Evolutionary conservation across 1,140 invertebrate genomes (phyloP), one percentile per base, ranked within the genome.

Genomic region (Piezodorus guildinii): DNA sequence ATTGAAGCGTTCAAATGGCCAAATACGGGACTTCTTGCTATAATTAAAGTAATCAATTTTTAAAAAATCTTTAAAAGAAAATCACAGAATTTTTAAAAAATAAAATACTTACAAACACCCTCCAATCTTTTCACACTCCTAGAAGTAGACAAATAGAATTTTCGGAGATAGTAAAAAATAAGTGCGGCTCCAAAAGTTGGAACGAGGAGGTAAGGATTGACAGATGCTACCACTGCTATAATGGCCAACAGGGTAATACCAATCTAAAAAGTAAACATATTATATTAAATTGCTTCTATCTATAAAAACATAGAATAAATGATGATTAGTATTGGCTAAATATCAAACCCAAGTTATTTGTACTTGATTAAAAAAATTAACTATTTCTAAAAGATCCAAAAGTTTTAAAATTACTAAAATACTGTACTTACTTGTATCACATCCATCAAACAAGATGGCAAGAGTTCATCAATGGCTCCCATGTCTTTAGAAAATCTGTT

Each of bases 1-100:
- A 96, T 75, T 0, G 92, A 87, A 25, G 92, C 85, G 73, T 87
- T 92, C 59, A 97, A 76, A 72, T 96, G 91, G 12, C 87, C 86
- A 75, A 90, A 91, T 30, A 95, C 83, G 0, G 91, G 91, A 75
- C 85, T 86, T 52, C 85, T 80, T 56, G 83, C 85, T 88, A 71
- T 27, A 76, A 73, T 34, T 58, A 58, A 58, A 27, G 19, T 8
- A 56, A 25, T 56, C 3, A 9, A 56, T 25, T 27, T 23, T 9
- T 23, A 10, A 49, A 17, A 1, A 49, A 6, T 17, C n/a, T 16
- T 23, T 17, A 15, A 27, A 56, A 23, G 12, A 15, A 21, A 9
- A 5, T 21, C 52, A 27, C 17, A 15, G 3, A 56, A 25, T 56
- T 5, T 4, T 19, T 15, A 27, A 15, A 23, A 6, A 1, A n/a